Percentiles rank a stretch among this genome's conserved stretches.
Evolutionary conservation across 2,797 vertebrate species (phyloP).

Genomic region (Bradypodion pumilum): DNA sequence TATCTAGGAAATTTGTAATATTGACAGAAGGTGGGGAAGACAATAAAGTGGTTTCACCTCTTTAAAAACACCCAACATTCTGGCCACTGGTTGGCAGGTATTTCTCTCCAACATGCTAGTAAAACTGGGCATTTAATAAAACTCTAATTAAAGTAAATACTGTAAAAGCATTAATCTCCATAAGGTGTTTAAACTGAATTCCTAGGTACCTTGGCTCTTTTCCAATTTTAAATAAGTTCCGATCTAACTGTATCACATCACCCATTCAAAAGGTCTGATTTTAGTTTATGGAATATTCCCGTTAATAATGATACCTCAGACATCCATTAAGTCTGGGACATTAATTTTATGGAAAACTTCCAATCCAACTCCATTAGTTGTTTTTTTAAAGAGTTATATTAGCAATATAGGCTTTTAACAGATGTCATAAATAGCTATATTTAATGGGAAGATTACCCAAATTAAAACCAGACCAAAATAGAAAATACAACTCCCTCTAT

Average conservation of each 20-base stretch:
- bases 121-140: constrained; percentile 73
- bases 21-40: constrained; percentile 20
- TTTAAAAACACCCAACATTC: constrained; percentile 3
- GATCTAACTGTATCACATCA: constrained; percentile 76
- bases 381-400: constrained; percentile 74
- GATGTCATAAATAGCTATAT: constrained; percentile 81
- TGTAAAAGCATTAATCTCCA: constrained; percentile 76
- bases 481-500: constrained; percentile 72
- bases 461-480: constrained; percentile 80
- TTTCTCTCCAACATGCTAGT: constrained; percentile 50
- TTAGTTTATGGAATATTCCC: constrained; percentile 78
- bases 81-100: constrained; percentile 38
- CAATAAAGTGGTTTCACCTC: constrained; percentile 41
- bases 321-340: constrained; percentile 81
- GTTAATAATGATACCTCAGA: constrained; percentile 81
- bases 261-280: constrained; percentile 75
- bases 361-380: constrained; percentile 79
- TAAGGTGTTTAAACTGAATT: constrained; percentile 82
- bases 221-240: constrained; percentile 77
- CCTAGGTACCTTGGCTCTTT: constrained; percentile 76
- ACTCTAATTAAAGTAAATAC: constrained; percentile 76
- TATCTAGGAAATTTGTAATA: neutral
- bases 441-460: constrained; percentile 76
- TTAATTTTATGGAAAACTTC: constrained; percentile 84
- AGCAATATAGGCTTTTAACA: constrained; percentile 80